Conservation (phyloP, 92 coral and sea anemone species). For the Pocillopora meandrina region DNA sequence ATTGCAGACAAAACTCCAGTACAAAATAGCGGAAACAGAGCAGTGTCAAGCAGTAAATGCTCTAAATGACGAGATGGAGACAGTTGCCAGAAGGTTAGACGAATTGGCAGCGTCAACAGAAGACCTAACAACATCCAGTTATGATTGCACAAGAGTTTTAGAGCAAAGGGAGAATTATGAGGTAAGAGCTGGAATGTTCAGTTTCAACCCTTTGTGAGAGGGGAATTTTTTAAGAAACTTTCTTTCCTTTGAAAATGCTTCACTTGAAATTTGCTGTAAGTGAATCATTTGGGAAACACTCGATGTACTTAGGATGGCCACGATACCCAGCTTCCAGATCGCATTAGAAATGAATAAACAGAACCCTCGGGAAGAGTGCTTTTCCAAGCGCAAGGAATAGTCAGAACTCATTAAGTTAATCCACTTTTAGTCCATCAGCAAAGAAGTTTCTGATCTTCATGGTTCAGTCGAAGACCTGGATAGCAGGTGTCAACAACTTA, state of each 20-base stretch:
- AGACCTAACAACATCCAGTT: conserved; percentile 69
- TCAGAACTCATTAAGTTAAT: neutral
- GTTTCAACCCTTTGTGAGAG: no score
- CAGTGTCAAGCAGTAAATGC: conserved; percentile 56
- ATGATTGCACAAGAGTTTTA: conserved; percentile 57
- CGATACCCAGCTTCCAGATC: no score
- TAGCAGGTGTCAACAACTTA: conserved; percentile 71
- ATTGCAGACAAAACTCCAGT: conserved; percentile 48
- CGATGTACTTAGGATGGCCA: no score
- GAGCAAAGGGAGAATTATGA: conserved; percentile 81
- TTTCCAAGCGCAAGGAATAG: no score
- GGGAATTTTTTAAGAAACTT: no score
- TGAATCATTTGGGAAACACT: no score
- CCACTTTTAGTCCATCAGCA: conserved; percentile 56
- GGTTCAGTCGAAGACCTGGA: conserved; percentile 85
- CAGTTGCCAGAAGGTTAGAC: conserved; percentile 65
- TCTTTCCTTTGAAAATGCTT: no score
- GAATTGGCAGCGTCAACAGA: conserved; percentile 84
- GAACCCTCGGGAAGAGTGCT: no score
- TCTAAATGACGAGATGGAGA: conserved; percentile 62
- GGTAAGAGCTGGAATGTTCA: conserved; percentile 40
- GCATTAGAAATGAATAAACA: no score
- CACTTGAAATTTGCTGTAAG: no score
- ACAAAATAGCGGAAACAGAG: conserved; percentile 41
- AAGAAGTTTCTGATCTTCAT: conserved; percentile 72